Conservation (phyloP, 92 coral and sea anemone species). For the Desmophyllum pertusum region DNA sequence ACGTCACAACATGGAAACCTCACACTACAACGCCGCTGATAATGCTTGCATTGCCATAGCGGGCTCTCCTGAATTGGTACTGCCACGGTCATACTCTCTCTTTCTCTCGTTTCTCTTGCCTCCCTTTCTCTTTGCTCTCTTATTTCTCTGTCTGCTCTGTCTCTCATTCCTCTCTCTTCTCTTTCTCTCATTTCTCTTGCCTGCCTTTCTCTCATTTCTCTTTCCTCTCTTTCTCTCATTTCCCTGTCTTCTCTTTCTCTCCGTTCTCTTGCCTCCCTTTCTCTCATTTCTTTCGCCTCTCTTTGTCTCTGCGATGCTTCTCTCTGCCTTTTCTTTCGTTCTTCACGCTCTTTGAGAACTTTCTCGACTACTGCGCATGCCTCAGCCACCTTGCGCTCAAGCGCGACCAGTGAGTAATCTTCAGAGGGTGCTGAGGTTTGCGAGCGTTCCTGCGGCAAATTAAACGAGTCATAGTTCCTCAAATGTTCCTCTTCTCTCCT, state of each 20-base stretch:
- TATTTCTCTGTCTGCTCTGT: neutral
- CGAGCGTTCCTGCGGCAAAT: neutral
- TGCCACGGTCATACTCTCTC: neutral
- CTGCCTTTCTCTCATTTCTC: constrained; percentile 21
- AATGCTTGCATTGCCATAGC: constrained; percentile 79
- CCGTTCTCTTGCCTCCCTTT: constrained; percentile 21
- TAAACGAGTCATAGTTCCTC: neutral
- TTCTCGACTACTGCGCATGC: constrained; percentile 56
- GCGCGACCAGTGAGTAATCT: constrained; percentile 13
- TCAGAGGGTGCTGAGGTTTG: neutral
- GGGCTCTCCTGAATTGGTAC: constrained; percentile 37
- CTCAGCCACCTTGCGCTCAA: constrained; percentile 48
- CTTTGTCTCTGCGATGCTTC: constrained; percentile 18
- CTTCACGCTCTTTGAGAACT: constrained; percentile 31
- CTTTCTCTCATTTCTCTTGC: constrained; percentile 13
- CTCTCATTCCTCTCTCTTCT: neutral
- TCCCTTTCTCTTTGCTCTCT: constrained; percentile 28
- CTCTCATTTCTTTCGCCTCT: constrained; percentile 25
- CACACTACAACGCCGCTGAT: constrained; percentile 76
- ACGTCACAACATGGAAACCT: constrained; percentile 75
- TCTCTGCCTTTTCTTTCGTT: constrained; percentile 13
- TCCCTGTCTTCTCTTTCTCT: neutral
- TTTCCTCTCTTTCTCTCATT: constrained; percentile 1
- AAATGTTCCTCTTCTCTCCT: neutral
- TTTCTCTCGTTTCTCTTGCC: neutral